These are phyloP conservation scores for Automeris io DNA, from an alignment of 2,888 invertebrate species.

Conservation along the genomic window DNA sequence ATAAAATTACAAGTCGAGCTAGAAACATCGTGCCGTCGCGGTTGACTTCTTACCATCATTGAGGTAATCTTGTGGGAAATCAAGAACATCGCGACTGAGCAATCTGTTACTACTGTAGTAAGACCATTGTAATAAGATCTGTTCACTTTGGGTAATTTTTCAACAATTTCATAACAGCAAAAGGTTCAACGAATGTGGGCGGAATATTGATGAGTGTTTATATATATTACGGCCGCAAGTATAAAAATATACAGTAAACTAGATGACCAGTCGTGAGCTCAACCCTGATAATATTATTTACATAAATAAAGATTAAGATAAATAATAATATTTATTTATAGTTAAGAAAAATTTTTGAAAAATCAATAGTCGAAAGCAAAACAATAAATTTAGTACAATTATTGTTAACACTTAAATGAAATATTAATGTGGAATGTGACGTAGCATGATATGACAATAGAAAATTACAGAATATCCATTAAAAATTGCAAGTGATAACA, in stretches of 20 bases:
- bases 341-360: too few species aligned
- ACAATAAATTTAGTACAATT: too few species aligned
- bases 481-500: too few species aligned
- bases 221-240: constrained; percentile 24
- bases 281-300: constrained; percentile 8
- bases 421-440: too few species aligned
- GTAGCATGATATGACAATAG: too few species aligned
- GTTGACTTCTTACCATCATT: constrained; percentile 56
- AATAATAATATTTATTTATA: too few species aligned
- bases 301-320: constrained; percentile 1
- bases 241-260: constrained; percentile 19
- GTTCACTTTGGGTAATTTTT: constrained; percentile 7
- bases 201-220: constrained; percentile 30
- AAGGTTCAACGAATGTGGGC: constrained; percentile 21
- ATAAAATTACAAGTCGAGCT: constrained; percentile 40
- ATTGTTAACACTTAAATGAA: too few species aligned
- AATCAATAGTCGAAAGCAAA: too few species aligned
- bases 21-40: constrained; percentile 32
- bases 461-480: too few species aligned
- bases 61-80: constrained; percentile 66
- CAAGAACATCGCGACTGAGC: constrained; percentile 50
- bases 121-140: constrained; percentile 36
- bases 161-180: background rate
- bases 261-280: constrained; percentile 16
- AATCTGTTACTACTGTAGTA: constrained; percentile 49